Evolutionary conservation across 2,888 invertebrate genomes (phyloP).

Genomic region (Ectemnius continuus): DNA sequence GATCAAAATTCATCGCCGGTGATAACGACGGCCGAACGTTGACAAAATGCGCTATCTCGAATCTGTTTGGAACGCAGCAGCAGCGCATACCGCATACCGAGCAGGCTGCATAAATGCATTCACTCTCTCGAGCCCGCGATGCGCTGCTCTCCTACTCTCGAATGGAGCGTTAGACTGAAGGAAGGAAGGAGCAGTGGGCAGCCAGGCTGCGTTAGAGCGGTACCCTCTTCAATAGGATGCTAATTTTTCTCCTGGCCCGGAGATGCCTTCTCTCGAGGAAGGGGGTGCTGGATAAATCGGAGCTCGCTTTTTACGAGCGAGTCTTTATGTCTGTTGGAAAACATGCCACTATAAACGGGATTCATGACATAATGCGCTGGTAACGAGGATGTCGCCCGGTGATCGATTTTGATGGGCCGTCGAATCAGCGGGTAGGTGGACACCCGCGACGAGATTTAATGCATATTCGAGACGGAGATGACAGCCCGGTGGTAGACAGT

Average conservation of each 20-base stretch:
- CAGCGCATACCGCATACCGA: conserved; percentile 69
- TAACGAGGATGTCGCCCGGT: neutral
- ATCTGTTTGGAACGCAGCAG: conserved; percentile 66
- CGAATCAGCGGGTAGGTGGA: conserved; percentile 12
- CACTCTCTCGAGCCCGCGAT: conserved; percentile 39
- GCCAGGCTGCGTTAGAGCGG: conserved; percentile 31
- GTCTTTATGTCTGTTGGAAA: conserved; percentile 1
- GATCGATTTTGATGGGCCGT: conserved; percentile 4
- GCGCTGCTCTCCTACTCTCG: conserved; percentile 44
- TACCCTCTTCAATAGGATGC: neutral
- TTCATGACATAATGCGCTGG: neutral
- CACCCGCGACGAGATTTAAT: conserved; percentile 15
- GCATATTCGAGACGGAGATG: conserved; percentile 26
- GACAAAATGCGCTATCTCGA: conserved; percentile 71
- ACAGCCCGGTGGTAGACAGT: conserved; percentile 39
- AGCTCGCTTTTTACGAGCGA: too few species aligned
- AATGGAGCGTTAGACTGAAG: conserved; percentile 41
- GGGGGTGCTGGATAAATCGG: conserved; percentile 2
- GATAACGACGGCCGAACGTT: conserved; percentile 69
- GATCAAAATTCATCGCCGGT: conserved; percentile 70
- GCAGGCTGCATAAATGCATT: conserved; percentile 72
- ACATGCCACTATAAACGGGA: conserved; percentile 1
- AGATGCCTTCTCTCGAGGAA: neutral
- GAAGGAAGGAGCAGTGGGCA: conserved; percentile 21
- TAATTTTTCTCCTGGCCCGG: neutral